Percentiles rank a stretch among this genome's conserved stretches.
phyloP scores from a whole-genome alignment of 1,140 invertebrate species.

The Liolophura sinensis region DNA sequence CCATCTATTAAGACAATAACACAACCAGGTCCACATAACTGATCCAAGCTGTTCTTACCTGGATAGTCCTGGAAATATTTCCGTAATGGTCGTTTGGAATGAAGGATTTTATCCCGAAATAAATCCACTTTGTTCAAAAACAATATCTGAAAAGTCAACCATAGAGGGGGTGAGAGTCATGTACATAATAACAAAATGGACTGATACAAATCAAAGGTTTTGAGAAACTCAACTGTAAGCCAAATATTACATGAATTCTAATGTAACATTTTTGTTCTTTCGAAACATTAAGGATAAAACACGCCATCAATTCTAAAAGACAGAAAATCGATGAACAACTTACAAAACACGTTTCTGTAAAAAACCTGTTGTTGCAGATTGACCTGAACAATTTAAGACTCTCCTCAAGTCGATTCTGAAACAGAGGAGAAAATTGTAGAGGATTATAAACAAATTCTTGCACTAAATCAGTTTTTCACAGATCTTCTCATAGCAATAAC shows the following conservation, averaged over 20 bases:
- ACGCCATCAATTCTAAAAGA: neutral
- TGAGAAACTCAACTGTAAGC: neutral
- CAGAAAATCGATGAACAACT: slow-evolving; percentile 17
- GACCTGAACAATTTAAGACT: slow-evolving; percentile 69
- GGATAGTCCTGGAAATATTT: slow-evolving; percentile 66
- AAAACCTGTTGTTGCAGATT: slow-evolving; percentile 68
- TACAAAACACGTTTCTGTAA: slow-evolving; percentile 58
- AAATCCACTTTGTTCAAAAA: slow-evolving; percentile 62
- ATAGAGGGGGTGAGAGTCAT: slow-evolving; percentile 17
- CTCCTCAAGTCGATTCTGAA: slow-evolving; percentile 61
- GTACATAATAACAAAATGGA: too few relatives aligned
- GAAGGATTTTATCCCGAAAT: slow-evolving; percentile 67
- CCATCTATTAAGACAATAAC: too few relatives aligned
- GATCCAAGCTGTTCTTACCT: slow-evolving; percentile 30
- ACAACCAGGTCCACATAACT: neutral
- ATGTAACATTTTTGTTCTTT: neutral
- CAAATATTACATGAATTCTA: neutral
- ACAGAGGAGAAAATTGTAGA: slow-evolving; percentile 15
- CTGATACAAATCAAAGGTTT: too few relatives aligned
- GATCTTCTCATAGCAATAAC: too few relatives aligned
- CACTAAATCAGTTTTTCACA: too few relatives aligned
- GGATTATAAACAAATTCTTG: too few relatives aligned
- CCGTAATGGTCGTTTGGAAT: slow-evolving; percentile 66
- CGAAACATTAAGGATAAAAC: neutral
- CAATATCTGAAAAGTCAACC: slow-evolving; percentile 53